phyloP scores from a whole-genome alignment of 92 coral and sea anemone genomes.

The Palythoa grandis region DNA sequence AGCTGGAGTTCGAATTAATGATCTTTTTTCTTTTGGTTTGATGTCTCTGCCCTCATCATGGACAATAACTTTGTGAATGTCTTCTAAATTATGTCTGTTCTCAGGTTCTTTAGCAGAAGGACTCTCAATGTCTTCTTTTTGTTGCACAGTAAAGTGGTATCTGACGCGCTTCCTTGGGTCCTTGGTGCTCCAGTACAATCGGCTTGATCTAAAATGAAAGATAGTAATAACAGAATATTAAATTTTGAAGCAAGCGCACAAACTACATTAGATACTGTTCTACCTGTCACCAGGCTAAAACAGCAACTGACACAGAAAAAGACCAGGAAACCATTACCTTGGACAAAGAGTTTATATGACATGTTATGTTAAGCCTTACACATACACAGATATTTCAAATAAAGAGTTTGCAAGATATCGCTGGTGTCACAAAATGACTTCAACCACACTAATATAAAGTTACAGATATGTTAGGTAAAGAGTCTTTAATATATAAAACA shows the following conservation, averaged over 20 bases:
- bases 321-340: too few relatives aligned
- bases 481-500: too few relatives aligned
- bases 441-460: too few relatives aligned
- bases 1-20: conserved; percentile 17
- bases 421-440: too few relatives aligned
- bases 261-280: neutral
- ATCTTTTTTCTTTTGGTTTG: conserved; percentile 44
- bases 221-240: neutral
- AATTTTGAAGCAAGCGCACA: neutral
- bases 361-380: too few relatives aligned
- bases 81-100: conserved; percentile 35
- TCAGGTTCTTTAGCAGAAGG: conserved; percentile 4
- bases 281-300: too few relatives aligned
- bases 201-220: conserved; percentile 66
- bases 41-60: conserved; percentile 61
- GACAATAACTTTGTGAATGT: conserved; percentile 65
- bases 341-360: too few relatives aligned
- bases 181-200: conserved; percentile 90
- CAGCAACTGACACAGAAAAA: neutral
- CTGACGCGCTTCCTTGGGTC: conserved; percentile 91
- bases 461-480: too few relatives aligned
- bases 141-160: conserved; percentile 75
- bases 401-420: too few relatives aligned
- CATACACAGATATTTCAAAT: too few relatives aligned
- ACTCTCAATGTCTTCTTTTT: conserved; percentile 34